Evolutionary conservation across 2,888 invertebrate species (phyloP).

Genomic region (Limnephilus marmoratus): DNA sequence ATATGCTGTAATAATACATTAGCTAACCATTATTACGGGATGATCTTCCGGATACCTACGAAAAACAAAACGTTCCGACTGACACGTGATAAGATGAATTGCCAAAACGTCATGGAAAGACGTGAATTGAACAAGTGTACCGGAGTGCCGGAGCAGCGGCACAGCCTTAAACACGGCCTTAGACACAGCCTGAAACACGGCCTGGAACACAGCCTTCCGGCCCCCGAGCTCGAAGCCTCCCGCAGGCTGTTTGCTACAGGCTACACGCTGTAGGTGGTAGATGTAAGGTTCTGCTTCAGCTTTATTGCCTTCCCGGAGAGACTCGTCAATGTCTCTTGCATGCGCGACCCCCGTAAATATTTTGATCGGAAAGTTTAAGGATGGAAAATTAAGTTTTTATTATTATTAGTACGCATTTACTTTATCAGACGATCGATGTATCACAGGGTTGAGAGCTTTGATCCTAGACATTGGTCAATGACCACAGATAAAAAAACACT

Average conservation of each 20-base stretch:
- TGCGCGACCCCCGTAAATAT: background rate
- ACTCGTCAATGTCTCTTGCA: background rate
- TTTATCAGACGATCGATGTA: background rate
- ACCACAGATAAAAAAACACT: too few relatives aligned
- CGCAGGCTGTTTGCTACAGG: background rate
- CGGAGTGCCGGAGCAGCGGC: constrained; percentile 2
- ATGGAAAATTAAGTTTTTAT: background rate
- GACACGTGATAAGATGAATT: constrained; percentile 43
- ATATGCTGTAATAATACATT: background rate
- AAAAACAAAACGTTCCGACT: constrained; percentile 7
- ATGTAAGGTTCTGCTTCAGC: background rate
- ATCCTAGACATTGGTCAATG: too few relatives aligned
- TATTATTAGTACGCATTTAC: background rate
- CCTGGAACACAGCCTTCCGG: background rate
- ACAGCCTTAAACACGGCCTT: background rate
- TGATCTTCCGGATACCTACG: background rate
- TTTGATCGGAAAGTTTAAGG: background rate
- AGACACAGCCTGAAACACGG: background rate
- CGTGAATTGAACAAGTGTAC: constrained; percentile 35
- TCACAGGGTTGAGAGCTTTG: background rate
- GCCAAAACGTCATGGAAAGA: constrained; percentile 38
- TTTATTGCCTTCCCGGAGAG: background rate
- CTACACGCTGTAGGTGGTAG: background rate
- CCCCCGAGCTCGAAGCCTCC: background rate
- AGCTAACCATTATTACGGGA: background rate